phyloP scores from a whole-genome alignment of 2,797 vertebrate species.

The Gobio occitaniae region DNA sequence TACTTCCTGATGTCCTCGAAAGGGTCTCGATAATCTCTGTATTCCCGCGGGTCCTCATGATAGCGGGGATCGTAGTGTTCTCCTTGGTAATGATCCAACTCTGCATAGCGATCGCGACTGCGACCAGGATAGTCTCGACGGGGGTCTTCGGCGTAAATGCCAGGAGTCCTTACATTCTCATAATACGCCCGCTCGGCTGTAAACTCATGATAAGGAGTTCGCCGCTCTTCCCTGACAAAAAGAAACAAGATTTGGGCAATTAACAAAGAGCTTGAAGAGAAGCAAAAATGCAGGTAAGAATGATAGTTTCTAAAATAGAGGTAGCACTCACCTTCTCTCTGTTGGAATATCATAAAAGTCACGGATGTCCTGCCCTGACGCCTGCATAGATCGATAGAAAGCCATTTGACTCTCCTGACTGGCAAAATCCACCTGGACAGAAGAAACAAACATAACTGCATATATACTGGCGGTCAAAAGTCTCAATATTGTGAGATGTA shows the following conservation, averaged over 20 bases:
- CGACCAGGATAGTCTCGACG: slow-evolving; percentile 92
- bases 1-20: slow-evolving; percentile 98
- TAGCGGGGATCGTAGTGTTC: slow-evolving; percentile 97
- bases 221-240: slow-evolving; percentile 89
- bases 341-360: slow-evolving; percentile 96
- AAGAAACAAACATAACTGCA: neutral
- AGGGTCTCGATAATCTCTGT: slow-evolving; percentile 92
- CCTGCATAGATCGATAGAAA: slow-evolving; percentile 98
- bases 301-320: neutral
- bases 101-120: slow-evolving; percentile 92
- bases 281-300: neutral
- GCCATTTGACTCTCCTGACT: slow-evolving; percentile 98
- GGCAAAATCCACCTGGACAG: slow-evolving; percentile 95
- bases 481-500: neutral
- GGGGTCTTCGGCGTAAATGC: slow-evolving; percentile 92
- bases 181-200: slow-evolving; percentile 93
- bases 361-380: slow-evolving; percentile 96
- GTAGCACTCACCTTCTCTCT: slow-evolving; percentile 86
- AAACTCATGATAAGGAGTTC: slow-evolving; percentile 93
- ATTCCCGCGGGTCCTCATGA: slow-evolving; percentile 95
- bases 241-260: neutral
- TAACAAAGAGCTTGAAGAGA: neutral
- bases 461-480: neutral
- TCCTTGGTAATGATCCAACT: slow-evolving; percentile 94
- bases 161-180: slow-evolving; percentile 89